Evolutionary conservation across 23 tunicate genomes (phyloP).

Genomic region (Halocynthia roretzi): DNA sequence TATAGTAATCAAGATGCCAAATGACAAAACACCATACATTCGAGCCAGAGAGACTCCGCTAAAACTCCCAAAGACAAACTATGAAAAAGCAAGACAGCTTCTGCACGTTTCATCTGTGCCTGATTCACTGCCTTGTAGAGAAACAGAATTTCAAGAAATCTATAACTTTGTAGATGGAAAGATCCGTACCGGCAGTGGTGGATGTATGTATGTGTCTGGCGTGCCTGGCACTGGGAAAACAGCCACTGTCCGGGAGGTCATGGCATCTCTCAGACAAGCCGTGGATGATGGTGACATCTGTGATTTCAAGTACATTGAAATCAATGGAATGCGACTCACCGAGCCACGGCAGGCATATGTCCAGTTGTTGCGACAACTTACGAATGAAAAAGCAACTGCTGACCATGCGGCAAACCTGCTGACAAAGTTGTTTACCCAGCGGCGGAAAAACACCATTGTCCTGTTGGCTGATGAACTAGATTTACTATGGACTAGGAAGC

Average conservation of each 20-base stretch:
- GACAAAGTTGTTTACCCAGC: conserved; percentile 53
- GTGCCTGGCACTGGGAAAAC: conserved; percentile 99
- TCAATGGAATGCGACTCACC: conserved; percentile 96
- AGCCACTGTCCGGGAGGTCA: conserved; percentile 93
- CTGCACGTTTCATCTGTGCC: conserved; percentile 92
- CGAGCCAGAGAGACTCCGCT: conserved; percentile 42
- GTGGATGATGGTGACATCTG: conserved; percentile 51
- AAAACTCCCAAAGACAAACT: conserved; percentile 18
- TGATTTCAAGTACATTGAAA: conserved; percentile 66
- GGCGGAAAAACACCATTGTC: conserved; percentile 50
- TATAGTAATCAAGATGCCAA: conserved; percentile 9
- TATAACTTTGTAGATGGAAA: conserved; percentile 84
- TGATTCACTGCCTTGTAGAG: conserved; percentile 94
- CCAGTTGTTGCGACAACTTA: conserved; percentile 61
- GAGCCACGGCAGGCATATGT: conserved; percentile 92
- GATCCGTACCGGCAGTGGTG: conserved; percentile 79
- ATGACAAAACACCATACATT: conserved; percentile 30
- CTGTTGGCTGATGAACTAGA: conserved; percentile 95
- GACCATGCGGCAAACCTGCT: conserved; percentile 86
- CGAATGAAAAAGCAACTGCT: conserved; percentile 67
- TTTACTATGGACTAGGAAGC: conserved; percentile 83
- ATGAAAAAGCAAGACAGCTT: conserved; percentile 53
- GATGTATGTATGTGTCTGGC: conserved; percentile 89
- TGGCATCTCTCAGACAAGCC: conserved; percentile 36
- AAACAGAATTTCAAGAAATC: conserved; percentile 69